A percentile compares a stretch with the other conserved stretches of the same genome.
Evolutionary conservation across 2,797 vertebrate genomes (phyloP).

Genomic region (Phrynocephalus vlangalii): DNA sequence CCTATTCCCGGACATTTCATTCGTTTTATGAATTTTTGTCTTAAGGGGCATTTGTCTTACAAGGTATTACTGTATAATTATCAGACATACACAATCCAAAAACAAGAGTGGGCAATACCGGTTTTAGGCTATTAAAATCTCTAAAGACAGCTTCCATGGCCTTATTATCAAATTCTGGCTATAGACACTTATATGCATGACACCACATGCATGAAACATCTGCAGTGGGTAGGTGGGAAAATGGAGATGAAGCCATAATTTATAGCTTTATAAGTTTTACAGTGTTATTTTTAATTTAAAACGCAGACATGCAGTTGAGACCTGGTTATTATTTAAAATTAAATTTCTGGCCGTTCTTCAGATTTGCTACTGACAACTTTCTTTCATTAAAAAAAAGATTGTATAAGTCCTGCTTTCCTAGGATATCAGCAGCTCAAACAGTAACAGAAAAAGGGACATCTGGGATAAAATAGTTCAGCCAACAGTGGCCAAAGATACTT

Average conservation of each 20-base stretch:
- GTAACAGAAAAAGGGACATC: not conserved
- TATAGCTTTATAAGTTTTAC: not conserved
- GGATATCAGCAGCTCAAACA: not conserved
- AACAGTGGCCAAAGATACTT: not conserved
- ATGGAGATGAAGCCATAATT: conserved; percentile 5
- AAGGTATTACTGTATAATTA: no score
- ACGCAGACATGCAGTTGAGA: no score
- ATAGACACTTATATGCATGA: not conserved
- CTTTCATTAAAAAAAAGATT: not conserved
- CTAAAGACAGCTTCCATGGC: no score
- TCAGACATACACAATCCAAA: no score
- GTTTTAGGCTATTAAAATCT: no score
- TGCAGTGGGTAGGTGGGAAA: not conserved
- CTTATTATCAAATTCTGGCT: not conserved
- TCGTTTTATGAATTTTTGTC: no score
- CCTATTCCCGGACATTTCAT: no score
- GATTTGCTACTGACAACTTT: not conserved
- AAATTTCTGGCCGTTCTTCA: not conserved
- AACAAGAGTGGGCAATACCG: no score
- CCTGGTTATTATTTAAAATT: not conserved
- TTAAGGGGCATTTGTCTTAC: no score
- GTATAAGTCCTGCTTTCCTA: not conserved
- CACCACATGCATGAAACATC: not conserved
- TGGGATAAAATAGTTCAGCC: not conserved
- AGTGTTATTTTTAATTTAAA: not conserved